These are phyloP conservation scores for Epizoanthus scotinus DNA, from an alignment of 92 coral and sea anemone species.

Conservation along the genomic window DNA sequence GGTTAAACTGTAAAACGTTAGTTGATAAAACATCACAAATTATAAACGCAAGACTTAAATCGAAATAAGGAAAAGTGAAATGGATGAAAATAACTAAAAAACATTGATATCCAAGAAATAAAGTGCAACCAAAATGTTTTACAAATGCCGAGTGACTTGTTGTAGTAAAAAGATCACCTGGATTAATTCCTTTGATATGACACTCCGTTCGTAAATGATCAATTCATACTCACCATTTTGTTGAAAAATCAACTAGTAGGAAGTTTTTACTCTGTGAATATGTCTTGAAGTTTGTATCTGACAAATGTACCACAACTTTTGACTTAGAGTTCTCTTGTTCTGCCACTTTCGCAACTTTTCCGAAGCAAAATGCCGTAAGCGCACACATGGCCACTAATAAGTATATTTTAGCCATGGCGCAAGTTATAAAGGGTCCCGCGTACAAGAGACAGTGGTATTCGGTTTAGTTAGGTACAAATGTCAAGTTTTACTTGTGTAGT, in stretches of 20 bases:
- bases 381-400: neutral
- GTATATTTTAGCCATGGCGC: neutral
- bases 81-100: too few relatives aligned
- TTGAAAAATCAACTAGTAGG: conserved; percentile 32
- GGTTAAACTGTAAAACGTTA: too few relatives aligned
- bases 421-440: neutral
- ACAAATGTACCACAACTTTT: conserved; percentile 5
- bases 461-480: neutral
- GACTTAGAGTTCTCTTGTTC: neutral
- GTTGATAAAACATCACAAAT: too few relatives aligned
- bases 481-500: neutral
- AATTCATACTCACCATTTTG: conserved; percentile 22
- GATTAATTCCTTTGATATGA: too few relatives aligned
- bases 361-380: neutral
- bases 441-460: neutral
- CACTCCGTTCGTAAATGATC: too few relatives aligned
- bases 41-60: too few relatives aligned
- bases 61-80: too few relatives aligned
- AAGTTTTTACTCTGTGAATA: conserved; percentile 20
- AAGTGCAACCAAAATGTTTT: too few relatives aligned
- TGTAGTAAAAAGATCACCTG: too few relatives aligned
- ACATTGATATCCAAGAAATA: too few relatives aligned
- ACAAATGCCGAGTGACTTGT: too few relatives aligned
- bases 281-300: conserved; percentile 29
- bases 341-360: neutral